A percentile compares a stretch with the other conserved stretches of the same genome.
Evolutionary conservation across 2,888 invertebrate genomes (phyloP).

Genomic region (Deilephila porcellus): DNA sequence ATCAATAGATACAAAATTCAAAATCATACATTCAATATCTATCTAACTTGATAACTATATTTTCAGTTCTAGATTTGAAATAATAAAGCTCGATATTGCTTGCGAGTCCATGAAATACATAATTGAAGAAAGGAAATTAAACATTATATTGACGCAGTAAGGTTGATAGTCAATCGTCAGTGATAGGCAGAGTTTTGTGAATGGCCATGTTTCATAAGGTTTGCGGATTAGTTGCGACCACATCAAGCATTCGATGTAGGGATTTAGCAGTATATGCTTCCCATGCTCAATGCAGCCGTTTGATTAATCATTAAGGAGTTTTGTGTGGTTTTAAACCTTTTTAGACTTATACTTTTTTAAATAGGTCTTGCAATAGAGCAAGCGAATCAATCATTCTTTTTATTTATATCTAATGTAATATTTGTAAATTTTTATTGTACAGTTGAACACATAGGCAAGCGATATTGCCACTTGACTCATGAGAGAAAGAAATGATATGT

Average conservation of each 20-base stretch:
- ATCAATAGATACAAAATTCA: not conserved
- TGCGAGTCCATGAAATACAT: not conserved
- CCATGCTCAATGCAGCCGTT: not conserved
- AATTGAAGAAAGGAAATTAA: not conserved
- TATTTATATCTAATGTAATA: too few relatives aligned
- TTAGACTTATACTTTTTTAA: not conserved
- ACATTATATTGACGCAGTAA: not conserved
- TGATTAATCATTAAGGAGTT: not conserved
- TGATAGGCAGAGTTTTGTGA: not conserved
- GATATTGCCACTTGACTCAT: too few relatives aligned
- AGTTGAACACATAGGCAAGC: too few relatives aligned
- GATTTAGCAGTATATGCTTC: constrained; percentile 2
- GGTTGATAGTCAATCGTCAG: not conserved
- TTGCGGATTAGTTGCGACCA: constrained; percentile 16
- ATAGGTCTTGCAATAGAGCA: too few relatives aligned
- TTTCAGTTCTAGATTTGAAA: too few relatives aligned
- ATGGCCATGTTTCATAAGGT: constrained; percentile 5
- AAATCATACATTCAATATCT: not conserved
- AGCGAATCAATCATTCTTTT: too few relatives aligned
- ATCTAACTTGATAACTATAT: not conserved
- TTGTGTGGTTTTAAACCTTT: not conserved
- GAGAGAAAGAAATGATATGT: too few relatives aligned
- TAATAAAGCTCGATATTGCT: not conserved
- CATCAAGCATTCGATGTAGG: not conserved
- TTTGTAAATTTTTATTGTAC: too few relatives aligned